Base-by-base conservation (phyloP, 2,888 invertebrate species). In the Acronicta leporina region DNA sequence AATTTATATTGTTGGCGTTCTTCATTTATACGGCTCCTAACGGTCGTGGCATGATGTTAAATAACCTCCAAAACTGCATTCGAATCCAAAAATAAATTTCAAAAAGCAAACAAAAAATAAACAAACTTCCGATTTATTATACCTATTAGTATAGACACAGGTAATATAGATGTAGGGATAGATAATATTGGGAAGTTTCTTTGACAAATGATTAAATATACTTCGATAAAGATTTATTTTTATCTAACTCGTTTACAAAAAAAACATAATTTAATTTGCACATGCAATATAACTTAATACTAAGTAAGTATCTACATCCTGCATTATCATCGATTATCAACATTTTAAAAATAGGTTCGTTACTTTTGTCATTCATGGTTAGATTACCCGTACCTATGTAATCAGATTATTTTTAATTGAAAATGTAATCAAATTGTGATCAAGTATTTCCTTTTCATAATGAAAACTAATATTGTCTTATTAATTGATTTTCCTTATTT, bases 1-100 rank as follows among this genome's bases (percentile, higher is more conserved):
- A 20, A 2, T 47, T 38, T 33, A 49, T 45, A 10, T 69, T 60
- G 27, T 5, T 20, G 2, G 20, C 4, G 20, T 20, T 20, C 20
- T 20, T 20, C 2, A 20, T 3, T 20, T 20, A 4, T 4, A 3
- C 20, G 20, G 20, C 20, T 20, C 20, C 20, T 20, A 20, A 20
- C 20, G 4, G 4, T 20, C 20, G 20, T 20, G n/a, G n/a, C n/a
- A n/a, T n/a, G n/a, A n/a, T n/a, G n/a, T n/a, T n/a, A n/a, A n/a
- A n/a, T n/a, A n/a, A n/a, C n/a, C n/a, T n/a, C n/a, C n/a, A n/a
- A n/a, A n/a, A n/a, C n/a, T n/a, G n/a, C n/a, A n/a, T n/a, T n/a
- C n/a, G n/a, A n/a, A n/a, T n/a, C n/a, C n/a, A n/a, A n/a, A n/a
- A n/a, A n/a, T n/a, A n/a, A n/a, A n/a, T n/a, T n/a, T n/a, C n/a